phyloP scores from a whole-genome alignment of 2,797 vertebrate genomes.

The Sebastes aleutianus region DNA sequence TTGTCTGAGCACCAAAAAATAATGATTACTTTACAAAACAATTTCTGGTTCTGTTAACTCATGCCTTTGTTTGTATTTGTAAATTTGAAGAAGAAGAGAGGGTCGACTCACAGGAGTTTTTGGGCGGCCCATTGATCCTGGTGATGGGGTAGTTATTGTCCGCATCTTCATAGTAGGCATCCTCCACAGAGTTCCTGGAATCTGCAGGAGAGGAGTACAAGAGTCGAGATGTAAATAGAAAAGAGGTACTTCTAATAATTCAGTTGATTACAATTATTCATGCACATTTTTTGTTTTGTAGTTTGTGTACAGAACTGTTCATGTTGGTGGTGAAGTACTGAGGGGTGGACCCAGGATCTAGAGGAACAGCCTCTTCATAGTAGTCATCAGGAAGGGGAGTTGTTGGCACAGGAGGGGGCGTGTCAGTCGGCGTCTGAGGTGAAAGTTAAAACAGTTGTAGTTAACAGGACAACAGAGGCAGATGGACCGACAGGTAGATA shows the following conservation, averaged over 20 bases:
- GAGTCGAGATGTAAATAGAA: background rate
- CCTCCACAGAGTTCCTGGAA: slow-evolving; percentile 88
- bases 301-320: slow-evolving; percentile 50
- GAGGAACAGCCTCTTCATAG: slow-evolving; percentile 96
- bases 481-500: background rate
- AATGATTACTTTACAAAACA: slow-evolving; percentile 10
- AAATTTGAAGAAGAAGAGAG: background rate
- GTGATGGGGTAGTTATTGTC: slow-evolving; percentile 94
- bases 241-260: background rate
- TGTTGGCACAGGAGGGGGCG: slow-evolving; percentile 90
- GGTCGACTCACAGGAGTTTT: slow-evolving; percentile 89
- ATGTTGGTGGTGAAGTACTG: slow-evolving; percentile 92
- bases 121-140: slow-evolving; percentile 89
- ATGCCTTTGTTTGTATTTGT: background rate
- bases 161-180: slow-evolving; percentile 96
- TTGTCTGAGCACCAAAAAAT: slow-evolving; percentile 85
- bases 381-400: slow-evolving; percentile 96
- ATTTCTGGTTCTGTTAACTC: background rate
- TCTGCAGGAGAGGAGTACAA: slow-evolving; percentile 25
- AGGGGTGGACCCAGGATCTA: slow-evolving; percentile 89
- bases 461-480: background rate
- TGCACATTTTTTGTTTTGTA: background rate
- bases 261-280: background rate
- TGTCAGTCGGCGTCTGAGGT: slow-evolving; percentile 83
- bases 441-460: slow-evolving; percentile 1